Conservation (phyloP, 2,113 vertebrate genomes). For the Scomber japonicus region DNA sequence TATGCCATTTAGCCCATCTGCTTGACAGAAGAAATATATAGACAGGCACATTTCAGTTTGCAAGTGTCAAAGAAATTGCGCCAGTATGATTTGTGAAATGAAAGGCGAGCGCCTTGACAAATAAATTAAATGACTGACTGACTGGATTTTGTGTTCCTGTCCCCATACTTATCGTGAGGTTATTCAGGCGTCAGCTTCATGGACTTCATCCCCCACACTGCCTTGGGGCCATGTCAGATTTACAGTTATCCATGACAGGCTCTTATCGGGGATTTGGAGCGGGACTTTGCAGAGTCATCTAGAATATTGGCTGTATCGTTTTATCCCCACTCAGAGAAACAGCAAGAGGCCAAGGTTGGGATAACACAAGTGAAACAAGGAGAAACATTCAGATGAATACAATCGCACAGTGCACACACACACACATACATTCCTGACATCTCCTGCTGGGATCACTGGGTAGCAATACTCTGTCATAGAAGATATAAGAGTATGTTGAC, state of each 20-base stretch:
- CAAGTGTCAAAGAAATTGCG: slow-evolving; percentile 65
- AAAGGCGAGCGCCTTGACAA: slow-evolving; percentile 65
- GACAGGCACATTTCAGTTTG: slow-evolving; percentile 63
- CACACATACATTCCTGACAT: slow-evolving; percentile 36
- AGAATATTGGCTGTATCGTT: slow-evolving; percentile 72
- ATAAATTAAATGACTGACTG: slow-evolving; percentile 72
- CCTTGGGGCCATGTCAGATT: slow-evolving; percentile 79
- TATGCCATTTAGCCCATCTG: slow-evolving; percentile 62
- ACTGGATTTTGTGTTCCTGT: slow-evolving; percentile 57
- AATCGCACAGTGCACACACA: slow-evolving; percentile 11
- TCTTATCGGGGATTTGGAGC: slow-evolving; percentile 80
- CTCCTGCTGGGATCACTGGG: slow-evolving; percentile 57
- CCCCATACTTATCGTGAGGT: slow-evolving; percentile 59
- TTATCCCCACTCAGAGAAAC: slow-evolving; percentile 65
- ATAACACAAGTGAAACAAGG: slow-evolving; percentile 54
- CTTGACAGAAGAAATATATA: slow-evolving; percentile 66
- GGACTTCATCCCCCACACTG: slow-evolving; percentile 78
- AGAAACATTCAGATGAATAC: slow-evolving; percentile 43
- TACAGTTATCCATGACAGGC: slow-evolving; percentile 75
- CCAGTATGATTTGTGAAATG: slow-evolving; percentile 66
- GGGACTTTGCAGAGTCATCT: slow-evolving; percentile 79
- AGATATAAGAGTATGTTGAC: slow-evolving; percentile 39
- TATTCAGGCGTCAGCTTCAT: slow-evolving; percentile 61
- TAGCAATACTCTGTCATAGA: slow-evolving; percentile 52
- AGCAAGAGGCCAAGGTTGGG: slow-evolving; percentile 61